Percentiles rank a stretch among this genome's conserved stretches.
Evolutionary conservation across 2,888 invertebrate species (phyloP).

Genomic region (Melinaea marsaeus): DNA sequence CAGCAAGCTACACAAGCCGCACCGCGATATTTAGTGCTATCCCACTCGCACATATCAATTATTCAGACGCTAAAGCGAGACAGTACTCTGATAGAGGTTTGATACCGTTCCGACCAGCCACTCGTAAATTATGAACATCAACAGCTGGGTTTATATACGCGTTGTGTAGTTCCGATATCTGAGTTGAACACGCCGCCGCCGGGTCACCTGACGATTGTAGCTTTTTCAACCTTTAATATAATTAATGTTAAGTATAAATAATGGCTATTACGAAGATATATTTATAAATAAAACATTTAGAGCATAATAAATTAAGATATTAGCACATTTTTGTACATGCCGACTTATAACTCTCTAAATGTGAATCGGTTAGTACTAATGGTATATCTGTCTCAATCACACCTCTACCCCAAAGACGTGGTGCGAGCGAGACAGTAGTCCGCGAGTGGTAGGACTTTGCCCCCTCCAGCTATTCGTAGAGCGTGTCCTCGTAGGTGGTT

Average conservation of each 20-base stretch:
- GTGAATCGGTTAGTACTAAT: no score
- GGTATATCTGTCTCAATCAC: constrained; percentile 3
- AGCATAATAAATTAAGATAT: no score
- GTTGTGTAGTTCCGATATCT: constrained; percentile 80
- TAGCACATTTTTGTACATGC: no score
- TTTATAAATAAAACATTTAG: not conserved
- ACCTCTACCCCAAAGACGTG: constrained; percentile 18
- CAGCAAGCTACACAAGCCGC: not conserved
- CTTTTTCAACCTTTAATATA: constrained; percentile 69
- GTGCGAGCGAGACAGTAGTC: constrained; percentile 36
- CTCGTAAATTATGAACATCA: constrained; percentile 30
- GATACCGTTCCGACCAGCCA: constrained; percentile 37
- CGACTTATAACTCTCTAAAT: no score
- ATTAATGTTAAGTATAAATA: not conserved
- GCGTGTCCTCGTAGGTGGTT: constrained; percentile 37
- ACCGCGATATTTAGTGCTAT: not conserved
- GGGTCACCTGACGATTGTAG: constrained; percentile 78
- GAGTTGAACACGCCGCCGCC: constrained; percentile 80
- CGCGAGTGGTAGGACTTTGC: constrained; percentile 32
- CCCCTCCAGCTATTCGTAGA: constrained; percentile 36
- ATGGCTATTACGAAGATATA: not conserved
- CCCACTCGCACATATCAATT: constrained; percentile 4
- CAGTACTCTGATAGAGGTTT: constrained; percentile 36
- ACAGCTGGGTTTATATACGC: constrained; percentile 71
- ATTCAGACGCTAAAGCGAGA: constrained; percentile 27